A percentile compares a stretch with the other conserved stretches of the same genome.
Conservation (phyloP, 2,113 vertebrate species). For the Bubo scandiacus region DNA sequence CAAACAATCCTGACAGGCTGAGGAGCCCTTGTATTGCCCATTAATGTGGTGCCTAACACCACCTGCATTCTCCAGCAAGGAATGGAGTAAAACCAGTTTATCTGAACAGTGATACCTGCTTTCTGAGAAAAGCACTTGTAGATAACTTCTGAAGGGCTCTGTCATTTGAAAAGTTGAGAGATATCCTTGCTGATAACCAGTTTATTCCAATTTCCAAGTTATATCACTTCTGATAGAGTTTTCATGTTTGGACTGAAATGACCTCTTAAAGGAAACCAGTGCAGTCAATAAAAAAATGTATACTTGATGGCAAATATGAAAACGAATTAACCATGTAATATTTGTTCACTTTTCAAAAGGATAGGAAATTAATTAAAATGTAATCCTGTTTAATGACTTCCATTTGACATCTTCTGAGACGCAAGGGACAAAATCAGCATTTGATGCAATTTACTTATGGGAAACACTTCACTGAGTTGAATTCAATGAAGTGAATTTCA, state of each 20-base stretch:
- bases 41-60: background rate
- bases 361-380: background rate
- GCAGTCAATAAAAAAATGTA: background rate
- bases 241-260: background rate
- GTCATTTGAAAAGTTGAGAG: background rate
- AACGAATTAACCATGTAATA: background rate
- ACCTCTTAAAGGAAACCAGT: background rate
- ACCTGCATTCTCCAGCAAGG: background rate
- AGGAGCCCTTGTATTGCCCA: background rate
- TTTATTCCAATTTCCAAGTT: background rate
- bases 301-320: background rate
- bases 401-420: background rate
- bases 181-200: background rate
- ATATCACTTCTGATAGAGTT: background rate
- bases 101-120: background rate
- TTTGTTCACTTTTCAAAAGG: background rate
- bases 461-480: background rate
- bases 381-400: background rate
- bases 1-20: fast-evolving
- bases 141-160: background rate
- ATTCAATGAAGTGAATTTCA: background rate
- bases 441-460: background rate
- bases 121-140: background rate
- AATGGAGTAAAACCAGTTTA: background rate
- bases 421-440: background rate